phyloP scores from a whole-genome alignment of 2,113 vertebrate species.

The Tricholaema leucomelas region DNA sequence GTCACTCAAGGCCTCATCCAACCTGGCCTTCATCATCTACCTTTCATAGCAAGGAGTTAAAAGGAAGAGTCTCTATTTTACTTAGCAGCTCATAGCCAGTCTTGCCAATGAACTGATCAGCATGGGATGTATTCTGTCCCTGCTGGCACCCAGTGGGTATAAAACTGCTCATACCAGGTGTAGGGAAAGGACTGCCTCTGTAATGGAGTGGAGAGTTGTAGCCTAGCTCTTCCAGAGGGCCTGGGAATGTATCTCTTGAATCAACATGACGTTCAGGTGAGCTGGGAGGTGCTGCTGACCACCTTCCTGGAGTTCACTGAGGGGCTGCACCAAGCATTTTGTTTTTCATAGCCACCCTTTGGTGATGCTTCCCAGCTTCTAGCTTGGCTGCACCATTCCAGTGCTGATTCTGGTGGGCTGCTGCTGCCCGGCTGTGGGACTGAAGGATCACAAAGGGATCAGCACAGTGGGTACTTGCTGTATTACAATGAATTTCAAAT shows the following conservation, averaged over 20 bases:
- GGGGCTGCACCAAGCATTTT: background rate
- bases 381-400: background rate
- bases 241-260: background rate
- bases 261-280: accelerated
- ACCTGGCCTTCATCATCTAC: background rate
- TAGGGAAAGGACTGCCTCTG: accelerated
- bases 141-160: background rate
- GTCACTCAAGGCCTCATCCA: too few relatives aligned
- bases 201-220: background rate
- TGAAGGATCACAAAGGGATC: background rate
- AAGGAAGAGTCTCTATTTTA: background rate
- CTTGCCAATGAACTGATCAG: background rate
- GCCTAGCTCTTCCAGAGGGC: accelerated
- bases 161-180: background rate
- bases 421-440: background rate
- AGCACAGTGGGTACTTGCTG: background rate
- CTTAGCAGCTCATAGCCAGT: background rate
- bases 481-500: background rate
- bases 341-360: background rate
- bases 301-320: background rate
- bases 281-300: background rate
- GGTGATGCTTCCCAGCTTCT: background rate
- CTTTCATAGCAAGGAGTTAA: background rate
- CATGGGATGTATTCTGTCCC: background rate
- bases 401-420: background rate